Evolutionary conservation across 2,888 invertebrate genomes (phyloP).

Genomic region (Kuschelorhynchus macadamiae): DNA sequence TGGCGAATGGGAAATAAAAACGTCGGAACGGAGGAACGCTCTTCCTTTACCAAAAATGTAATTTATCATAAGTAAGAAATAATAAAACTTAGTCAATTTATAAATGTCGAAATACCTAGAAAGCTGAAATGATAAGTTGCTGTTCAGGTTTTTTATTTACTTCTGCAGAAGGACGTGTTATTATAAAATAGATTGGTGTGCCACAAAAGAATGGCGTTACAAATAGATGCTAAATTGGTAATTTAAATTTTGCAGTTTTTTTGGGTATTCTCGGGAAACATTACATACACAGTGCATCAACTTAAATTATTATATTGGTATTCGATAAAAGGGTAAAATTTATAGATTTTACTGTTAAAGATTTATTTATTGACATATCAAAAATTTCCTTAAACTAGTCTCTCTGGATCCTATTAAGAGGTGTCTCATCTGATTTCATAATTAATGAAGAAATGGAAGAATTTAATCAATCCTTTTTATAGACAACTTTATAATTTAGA

Average conservation of each 20-base stretch:
- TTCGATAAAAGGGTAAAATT: too few relatives aligned
- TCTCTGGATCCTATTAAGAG: too few relatives aligned
- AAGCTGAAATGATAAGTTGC: slow-evolving; percentile 51
- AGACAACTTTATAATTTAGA: too few relatives aligned
- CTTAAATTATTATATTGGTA: too few relatives aligned
- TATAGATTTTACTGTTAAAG: too few relatives aligned
- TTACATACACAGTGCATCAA: too few relatives aligned
- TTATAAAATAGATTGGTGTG: slow-evolving; percentile 35
- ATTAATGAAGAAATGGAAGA: too few relatives aligned
- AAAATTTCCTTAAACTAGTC: too few relatives aligned
- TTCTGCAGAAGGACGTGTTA: slow-evolving; percentile 39
- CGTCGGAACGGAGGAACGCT: slow-evolving; percentile 18
- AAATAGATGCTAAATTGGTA: slow-evolving; percentile 16
- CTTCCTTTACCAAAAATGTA: slow-evolving; percentile 41
- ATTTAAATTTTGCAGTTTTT: neutral
- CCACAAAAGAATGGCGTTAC: slow-evolving; percentile 31
- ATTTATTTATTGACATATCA: too few relatives aligned
- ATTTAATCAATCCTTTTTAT: too few relatives aligned
- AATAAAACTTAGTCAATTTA: slow-evolving; percentile 50
- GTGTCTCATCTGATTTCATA: too few relatives aligned
- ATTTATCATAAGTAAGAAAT: slow-evolving; percentile 49
- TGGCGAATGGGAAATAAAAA: slow-evolving; percentile 13
- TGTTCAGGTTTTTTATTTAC: slow-evolving; percentile 43
- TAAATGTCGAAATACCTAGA: slow-evolving; percentile 50
- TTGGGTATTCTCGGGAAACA: too few relatives aligned